A percentile compares a stretch with the other conserved stretches of the same genome.
These are phyloP conservation scores for Nyctibius grandis DNA, from an alignment of 2,797 vertebrate genomes.

Conservation along the genomic window DNA sequence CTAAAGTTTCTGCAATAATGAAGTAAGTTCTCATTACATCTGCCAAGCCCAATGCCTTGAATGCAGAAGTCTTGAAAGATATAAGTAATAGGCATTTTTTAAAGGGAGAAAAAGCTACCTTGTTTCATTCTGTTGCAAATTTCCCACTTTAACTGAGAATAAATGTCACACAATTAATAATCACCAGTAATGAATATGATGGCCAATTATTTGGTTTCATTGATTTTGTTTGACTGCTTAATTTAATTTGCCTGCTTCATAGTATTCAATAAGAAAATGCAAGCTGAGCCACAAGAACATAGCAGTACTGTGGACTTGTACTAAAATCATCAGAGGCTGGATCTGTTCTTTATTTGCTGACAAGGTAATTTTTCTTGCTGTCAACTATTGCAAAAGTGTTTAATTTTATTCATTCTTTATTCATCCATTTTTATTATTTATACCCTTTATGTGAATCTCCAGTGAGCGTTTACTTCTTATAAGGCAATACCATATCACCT, in stretches of 20 bases:
- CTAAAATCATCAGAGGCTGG: background rate
- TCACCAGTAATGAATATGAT: background rate
- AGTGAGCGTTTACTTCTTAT: background rate
- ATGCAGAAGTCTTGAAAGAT: background rate
- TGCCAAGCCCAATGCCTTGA: background rate
- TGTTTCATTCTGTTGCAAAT: background rate
- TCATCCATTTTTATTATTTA: background rate
- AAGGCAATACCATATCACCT: background rate
- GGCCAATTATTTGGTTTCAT: background rate
- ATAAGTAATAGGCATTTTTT: background rate
- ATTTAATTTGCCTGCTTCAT: background rate
- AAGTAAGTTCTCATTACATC: background rate
- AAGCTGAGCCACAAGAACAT: background rate
- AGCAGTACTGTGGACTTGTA: background rate
- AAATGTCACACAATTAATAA: background rate
- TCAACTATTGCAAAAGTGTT: background rate
- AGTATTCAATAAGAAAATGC: background rate
- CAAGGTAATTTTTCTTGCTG: slow-evolving; percentile 25
- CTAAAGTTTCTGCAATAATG: background rate
- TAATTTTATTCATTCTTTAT: slow-evolving; percentile 16
- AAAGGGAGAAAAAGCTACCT: background rate
- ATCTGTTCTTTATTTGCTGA: background rate
- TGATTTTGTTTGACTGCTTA: background rate
- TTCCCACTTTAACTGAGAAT: background rate
- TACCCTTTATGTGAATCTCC: background rate